Evolutionary conservation across 2,113 vertebrate species (phyloP), one percentile per base, ranked within the genome.

Genomic region (Cardinalis cardinalis): DNA sequence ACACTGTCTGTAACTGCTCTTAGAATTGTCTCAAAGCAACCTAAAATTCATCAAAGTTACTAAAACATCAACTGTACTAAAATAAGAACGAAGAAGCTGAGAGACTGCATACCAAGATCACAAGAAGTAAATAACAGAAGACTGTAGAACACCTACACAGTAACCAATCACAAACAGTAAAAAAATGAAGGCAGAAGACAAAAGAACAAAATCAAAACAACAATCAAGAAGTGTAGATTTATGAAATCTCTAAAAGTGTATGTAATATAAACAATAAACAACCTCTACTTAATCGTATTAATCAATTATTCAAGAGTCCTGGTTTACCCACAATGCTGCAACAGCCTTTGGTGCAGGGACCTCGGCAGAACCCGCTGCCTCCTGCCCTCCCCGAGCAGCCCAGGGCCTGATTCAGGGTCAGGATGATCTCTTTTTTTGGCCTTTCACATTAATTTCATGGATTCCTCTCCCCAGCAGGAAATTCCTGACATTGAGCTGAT

Each of bases 381-480:
- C 12, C 63, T 9, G 34, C 34, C n/a, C 72, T 77, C 69, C 49
- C 61, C 7, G 0, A 3, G 59, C 78, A n/a, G 76, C 70, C 31
- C 70, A 70, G 51, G 29, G 41, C 34, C 38, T 2, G 4, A 1
- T 10, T 10, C 14, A 21, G n/a, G 61, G 49, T 64, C 71, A 77
- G 64, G 66, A 83, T 11, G 51, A 56, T 46, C 53, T 49, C 70
- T 38, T n/a, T 71, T 46, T 52, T 83, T 75, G 48, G 56, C 80
- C 40, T 86, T 84, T 77, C 65, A 79, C 1, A 5, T 53, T 83
- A 85, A 93, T 91, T 92, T 82, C 72, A 55, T 3, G 43, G 89
- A 95, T 92, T 95, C 93, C 52, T 84, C 87, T 74, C 60, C 31
- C 51, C 32, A 0, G 84, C 94, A 96, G 95, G 94, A 94, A 95